Evolutionary conservation across 2,113 vertebrate species (phyloP), one percentile per base, ranked within the genome.

Genomic region (Megatriorchis doriae): DNA sequence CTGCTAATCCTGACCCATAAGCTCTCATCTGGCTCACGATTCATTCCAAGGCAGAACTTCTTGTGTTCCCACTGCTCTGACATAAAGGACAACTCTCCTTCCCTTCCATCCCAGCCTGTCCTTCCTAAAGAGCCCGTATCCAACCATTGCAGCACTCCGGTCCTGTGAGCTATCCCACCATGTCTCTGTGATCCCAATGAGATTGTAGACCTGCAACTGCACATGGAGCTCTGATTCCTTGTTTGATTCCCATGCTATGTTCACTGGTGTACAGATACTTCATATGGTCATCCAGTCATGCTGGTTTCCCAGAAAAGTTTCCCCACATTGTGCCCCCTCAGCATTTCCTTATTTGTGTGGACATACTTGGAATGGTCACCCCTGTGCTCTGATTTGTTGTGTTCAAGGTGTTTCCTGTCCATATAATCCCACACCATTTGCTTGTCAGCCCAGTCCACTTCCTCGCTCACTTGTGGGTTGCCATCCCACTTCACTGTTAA

Each of bases 391-490:
- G 3, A 36, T 53, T 48, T 67, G 13, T 47, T 73, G 5, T n/a
- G 89, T 74, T 50, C 53, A 70, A 1, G 25, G 9, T 38, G 11
- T 58, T 74, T 72, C 18, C 14, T 52, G 27, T 62, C 36, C 27
- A 16, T 56, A 26, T 47, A 70, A 71, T 11, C 34, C 34, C 19
- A 72, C 19, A 42, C 7, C 11, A 17, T 53, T 67, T 65, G 2
- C 14, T 45, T 40, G 15, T 17, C 23, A 88, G 7, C 9, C 11
- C 38, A 58, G 18, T 16, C 27, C 12, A 53, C 16, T 62, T 81
- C 7, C 50, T 73, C 0, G 0, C 38, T 53, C 32, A 32, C 8
- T 25, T 12, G 13, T 45, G 14, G 5, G 21, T 36, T 58, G 21
- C 31, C 25, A 58, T 56, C 42, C 75, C 8, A 1, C 14, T 85